These are phyloP conservation scores for Mantis religiosa DNA, from an alignment of 2,888 invertebrate species.

Conservation along the genomic window DNA sequence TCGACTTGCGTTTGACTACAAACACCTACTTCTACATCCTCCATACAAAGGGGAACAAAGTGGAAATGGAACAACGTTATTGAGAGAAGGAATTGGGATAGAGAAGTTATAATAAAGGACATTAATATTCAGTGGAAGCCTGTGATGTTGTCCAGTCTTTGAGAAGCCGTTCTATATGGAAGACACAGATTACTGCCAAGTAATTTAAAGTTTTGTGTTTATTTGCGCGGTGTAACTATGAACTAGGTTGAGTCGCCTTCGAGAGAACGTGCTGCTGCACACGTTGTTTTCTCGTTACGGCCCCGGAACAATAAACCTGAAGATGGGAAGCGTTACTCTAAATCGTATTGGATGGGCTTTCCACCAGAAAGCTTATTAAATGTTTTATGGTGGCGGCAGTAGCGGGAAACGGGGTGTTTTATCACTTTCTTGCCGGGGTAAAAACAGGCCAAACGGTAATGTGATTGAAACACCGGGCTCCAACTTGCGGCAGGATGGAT, in stretches of 20 bases:
- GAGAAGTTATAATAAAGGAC: no score
- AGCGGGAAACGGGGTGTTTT: neutral
- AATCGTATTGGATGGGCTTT: neutral
- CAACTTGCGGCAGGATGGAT: neutral
- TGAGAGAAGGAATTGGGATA: no score
- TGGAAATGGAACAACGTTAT: no score
- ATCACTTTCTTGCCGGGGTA: neutral
- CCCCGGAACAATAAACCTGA: neutral
- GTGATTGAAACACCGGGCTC: neutral
- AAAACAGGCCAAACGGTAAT: neutral
- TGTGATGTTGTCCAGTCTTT: neutral
- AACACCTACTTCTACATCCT: no score
- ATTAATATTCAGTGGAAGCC: no score
- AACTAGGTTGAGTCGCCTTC: neutral
- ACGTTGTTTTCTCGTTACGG: neutral
- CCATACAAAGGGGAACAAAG: no score
- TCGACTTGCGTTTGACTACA: no score
- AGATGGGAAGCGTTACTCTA: neutral
- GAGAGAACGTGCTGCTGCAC: neutral
- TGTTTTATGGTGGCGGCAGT: neutral
- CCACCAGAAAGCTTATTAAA: neutral
- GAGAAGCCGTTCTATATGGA: neutral
- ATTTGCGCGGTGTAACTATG: neutral
- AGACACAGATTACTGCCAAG: neutral
- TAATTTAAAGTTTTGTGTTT: neutral